phyloP scores from a whole-genome alignment of 1,140 invertebrate genomes.

The Papilio dardanus region DNA sequence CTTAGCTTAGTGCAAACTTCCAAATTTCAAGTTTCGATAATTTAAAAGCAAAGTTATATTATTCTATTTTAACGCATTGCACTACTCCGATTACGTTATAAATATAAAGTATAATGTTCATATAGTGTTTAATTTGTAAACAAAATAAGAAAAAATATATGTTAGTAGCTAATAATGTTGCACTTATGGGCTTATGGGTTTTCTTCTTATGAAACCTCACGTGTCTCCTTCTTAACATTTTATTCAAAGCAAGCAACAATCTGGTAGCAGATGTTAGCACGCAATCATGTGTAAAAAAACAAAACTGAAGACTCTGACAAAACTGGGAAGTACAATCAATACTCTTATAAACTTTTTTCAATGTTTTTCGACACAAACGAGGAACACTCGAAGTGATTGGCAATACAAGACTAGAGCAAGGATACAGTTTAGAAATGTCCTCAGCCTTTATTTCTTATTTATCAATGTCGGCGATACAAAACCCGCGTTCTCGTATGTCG shows the following conservation, averaged over 20 bases:
- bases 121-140: background rate
- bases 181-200: no score
- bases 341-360: background rate
- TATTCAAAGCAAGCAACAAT: no score
- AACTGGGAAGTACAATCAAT: background rate
- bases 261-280: no score
- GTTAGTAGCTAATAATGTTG: no score
- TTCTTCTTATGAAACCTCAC: no score
- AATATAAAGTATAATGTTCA: background rate
- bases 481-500: conserved; percentile 73
- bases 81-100: background rate
- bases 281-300: no score
- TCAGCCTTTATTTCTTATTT: conserved; percentile 55
- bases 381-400: conserved; percentile 43
- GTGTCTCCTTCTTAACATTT: no score
- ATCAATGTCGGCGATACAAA: conserved; percentile 69
- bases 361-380: conserved; percentile 19
- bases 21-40: conserved; percentile 27
- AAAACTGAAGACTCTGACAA: background rate
- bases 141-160: no score
- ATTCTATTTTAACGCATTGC: background rate
- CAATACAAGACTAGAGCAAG: conserved; percentile 46
- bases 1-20: conserved; percentile 35
- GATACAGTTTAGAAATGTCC: conserved; percentile 54
- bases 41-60: conserved; percentile 13